phyloP scores from a whole-genome alignment of 2,888 invertebrate species.

The Lasioglossum zephyrum region DNA sequence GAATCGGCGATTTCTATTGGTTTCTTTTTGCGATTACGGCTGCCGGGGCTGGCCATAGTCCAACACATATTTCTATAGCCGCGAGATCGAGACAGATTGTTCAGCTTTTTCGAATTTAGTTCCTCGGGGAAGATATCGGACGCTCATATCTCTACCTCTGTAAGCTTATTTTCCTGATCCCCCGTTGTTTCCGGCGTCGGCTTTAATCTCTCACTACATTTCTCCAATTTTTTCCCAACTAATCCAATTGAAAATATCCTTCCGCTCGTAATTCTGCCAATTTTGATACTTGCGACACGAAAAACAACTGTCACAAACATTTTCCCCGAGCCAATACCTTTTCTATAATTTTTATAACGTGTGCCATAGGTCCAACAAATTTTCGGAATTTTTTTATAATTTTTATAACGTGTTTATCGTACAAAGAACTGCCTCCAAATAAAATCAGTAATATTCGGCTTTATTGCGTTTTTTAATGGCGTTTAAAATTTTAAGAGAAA shows the following conservation, averaged over 20 bases:
- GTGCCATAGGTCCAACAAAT: background rate
- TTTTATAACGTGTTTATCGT: background rate
- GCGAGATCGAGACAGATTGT: constrained; percentile 20
- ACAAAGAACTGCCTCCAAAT: no score
- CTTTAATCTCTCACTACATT: background rate
- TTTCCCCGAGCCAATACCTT: background rate
- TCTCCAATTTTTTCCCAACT: background rate
- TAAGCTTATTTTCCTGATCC: background rate
- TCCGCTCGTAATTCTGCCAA: background rate
- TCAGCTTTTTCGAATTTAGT: constrained; percentile 7
- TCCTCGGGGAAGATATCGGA: background rate
- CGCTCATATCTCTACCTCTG: background rate
- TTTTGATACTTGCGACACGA: background rate
- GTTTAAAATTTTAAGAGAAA: background rate
- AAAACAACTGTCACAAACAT: background rate
- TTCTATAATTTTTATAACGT: background rate
- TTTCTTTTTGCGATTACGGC: background rate
- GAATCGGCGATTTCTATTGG: background rate
- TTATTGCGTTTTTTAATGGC: no score
- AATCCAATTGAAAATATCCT: background rate
- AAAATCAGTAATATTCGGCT: no score
- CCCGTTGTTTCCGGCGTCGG: background rate
- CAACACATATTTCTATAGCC: background rate
- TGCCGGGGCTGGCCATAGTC: background rate
- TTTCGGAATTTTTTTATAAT: background rate